phyloP scores from a whole-genome alignment of 2,888 invertebrate species.

The Leptinotarsa haldemani region DNA sequence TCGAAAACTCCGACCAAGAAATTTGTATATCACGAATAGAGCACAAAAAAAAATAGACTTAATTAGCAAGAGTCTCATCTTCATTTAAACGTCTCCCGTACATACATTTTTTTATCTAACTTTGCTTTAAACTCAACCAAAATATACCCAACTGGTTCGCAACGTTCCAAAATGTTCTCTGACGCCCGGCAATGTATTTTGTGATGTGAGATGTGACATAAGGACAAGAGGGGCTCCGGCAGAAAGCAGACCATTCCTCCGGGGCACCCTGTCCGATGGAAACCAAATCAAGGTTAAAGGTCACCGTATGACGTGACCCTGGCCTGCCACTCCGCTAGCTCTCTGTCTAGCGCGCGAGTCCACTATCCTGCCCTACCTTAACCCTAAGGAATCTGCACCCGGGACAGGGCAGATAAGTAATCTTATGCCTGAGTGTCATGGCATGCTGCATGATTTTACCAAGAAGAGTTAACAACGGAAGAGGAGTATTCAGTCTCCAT shows the following conservation, averaged over 20 bases:
- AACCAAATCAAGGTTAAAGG: slow-evolving; percentile 84
- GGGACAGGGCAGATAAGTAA: slow-evolving; percentile 61
- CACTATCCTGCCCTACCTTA: slow-evolving; percentile 52
- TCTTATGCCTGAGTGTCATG: slow-evolving; percentile 55
- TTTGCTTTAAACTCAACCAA: background rate
- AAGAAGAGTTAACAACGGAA: slow-evolving; percentile 5
- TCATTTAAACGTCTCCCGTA: no score
- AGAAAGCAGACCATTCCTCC: slow-evolving; percentile 52
- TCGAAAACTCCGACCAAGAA: no score
- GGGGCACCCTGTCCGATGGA: slow-evolving; percentile 74
- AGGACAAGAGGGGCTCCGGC: slow-evolving; percentile 50
- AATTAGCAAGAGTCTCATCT: no score
- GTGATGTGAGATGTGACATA: slow-evolving; percentile 22
- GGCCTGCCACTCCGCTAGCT: slow-evolving; percentile 67
- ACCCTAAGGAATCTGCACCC: slow-evolving; percentile 49
- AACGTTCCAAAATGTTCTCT: background rate
- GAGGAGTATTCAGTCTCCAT: background rate
- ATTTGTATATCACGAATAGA: no score
- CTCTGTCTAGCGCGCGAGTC: slow-evolving; percentile 63
- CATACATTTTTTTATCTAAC: background rate
- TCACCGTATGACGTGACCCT: slow-evolving; percentile 80
- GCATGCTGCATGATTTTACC: slow-evolving; percentile 58
- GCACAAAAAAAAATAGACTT: no score
- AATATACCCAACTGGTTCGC: background rate
- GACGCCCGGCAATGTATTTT: slow-evolving; percentile 8